Percentiles rank a stretch among this genome's conserved stretches.
Conservation (phyloP, 2,797 vertebrate genomes). For the Bovichtus variegatus region DNA sequence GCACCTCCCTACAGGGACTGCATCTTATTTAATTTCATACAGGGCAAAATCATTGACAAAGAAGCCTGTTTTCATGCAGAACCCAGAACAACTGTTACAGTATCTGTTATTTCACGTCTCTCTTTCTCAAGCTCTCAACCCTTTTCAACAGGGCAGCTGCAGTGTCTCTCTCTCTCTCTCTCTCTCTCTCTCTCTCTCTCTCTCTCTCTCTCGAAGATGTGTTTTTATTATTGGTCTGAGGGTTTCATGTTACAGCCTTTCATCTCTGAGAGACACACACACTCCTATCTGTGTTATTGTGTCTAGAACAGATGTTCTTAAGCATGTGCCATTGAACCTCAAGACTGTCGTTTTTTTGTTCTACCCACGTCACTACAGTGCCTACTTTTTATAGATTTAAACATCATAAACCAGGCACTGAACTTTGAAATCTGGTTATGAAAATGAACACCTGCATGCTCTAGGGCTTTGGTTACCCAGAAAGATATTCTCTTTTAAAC, state of each 20-base stretch:
- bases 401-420: background rate
- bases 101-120: conserved; percentile 14
- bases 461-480: conserved; percentile 2
- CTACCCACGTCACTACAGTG: background rate
- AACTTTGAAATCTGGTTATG: background rate
- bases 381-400: background rate
- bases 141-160: conserved; percentile 50
- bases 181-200: conserved; percentile 24
- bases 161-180: conserved; percentile 41
- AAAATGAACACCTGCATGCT: conserved; percentile 10
- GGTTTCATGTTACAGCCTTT: conserved; percentile 70
- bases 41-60: background rate
- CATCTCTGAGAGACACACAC: conserved; percentile 49
- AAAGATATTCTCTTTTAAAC: conserved; percentile 21
- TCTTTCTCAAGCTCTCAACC: conserved; percentile 27
- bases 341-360: conserved; percentile 17
- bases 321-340: background rate
- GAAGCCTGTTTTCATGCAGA: conserved; percentile 1
- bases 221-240: conserved; percentile 52
- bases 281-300: conserved; percentile 18
- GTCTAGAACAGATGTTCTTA: conserved; percentile 28
- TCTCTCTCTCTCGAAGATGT: conserved; percentile 45
- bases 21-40: conserved; percentile 9
- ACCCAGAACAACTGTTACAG: conserved; percentile 15
- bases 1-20: background rate